A percentile compares a stretch with the other conserved stretches of the same genome.
Conservation (phyloP, 2,888 invertebrate genomes). For the Drosophila melanosoma region DNA sequence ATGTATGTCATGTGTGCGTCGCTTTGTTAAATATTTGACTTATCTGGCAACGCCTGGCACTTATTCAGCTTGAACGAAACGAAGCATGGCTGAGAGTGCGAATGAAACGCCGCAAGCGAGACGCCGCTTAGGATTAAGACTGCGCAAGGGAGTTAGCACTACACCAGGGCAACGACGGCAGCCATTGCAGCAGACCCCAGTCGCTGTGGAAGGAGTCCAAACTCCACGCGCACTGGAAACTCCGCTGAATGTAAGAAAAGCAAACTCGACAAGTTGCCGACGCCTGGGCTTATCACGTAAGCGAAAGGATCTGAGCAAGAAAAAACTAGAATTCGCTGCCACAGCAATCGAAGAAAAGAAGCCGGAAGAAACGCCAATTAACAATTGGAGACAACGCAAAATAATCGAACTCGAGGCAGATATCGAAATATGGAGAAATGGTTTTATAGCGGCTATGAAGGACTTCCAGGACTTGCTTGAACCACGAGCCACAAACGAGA, state of each 20-base stretch:
- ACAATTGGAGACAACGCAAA: constrained; percentile 33
- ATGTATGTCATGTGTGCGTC: neutral
- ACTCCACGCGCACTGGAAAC: constrained; percentile 21
- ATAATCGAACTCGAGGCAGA: constrained; percentile 59
- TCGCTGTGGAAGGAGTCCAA: neutral
- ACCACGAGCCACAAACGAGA: constrained; percentile 41
- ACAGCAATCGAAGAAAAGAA: constrained; percentile 6
- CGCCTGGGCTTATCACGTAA: constrained; percentile 64
- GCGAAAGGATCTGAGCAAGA: constrained; percentile 66
- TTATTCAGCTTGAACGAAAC: neutral
- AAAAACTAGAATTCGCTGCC: constrained; percentile 69
- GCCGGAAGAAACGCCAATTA: neutral
- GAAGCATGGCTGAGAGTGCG: constrained; percentile 41
- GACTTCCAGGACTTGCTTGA: constrained; percentile 69
- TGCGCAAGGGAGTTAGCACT: constrained; percentile 34
- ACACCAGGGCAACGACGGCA: constrained; percentile 52
- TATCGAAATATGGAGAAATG: constrained; percentile 75
- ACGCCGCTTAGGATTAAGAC: constrained; percentile 54
- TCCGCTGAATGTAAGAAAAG: constrained; percentile 41
- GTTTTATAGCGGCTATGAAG: constrained; percentile 66
- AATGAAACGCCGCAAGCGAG: constrained; percentile 57
- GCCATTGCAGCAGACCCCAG: neutral
- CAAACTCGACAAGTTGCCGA: constrained; percentile 59
- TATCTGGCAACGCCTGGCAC: constrained; percentile 42
- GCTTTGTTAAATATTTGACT: neutral